phyloP scores from a whole-genome alignment of 2,797 vertebrate genomes.

The Sebastolobus alascanus region DNA sequence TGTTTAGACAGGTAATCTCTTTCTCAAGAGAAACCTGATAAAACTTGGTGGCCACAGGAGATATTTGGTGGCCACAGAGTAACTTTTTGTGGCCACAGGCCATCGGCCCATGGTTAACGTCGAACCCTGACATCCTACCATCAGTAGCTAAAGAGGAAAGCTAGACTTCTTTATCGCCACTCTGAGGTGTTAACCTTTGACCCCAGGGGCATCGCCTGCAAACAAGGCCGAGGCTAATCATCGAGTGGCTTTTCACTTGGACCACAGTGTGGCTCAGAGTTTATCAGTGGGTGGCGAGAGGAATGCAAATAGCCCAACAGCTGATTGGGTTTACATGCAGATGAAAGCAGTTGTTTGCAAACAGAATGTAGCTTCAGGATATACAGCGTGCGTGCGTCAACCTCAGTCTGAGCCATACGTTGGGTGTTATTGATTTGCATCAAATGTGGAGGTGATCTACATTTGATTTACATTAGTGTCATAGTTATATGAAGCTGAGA shows the following conservation, averaged over 20 bases:
- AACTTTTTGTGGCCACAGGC: no score
- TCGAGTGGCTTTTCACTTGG: slow-evolving; percentile 6
- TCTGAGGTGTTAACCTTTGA: slow-evolving; percentile 49
- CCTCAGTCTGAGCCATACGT: not conserved
- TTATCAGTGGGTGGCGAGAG: not conserved
- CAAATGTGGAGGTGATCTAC: slow-evolving; percentile 11
- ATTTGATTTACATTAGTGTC: slow-evolving; percentile 21
- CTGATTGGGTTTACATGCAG: not conserved
- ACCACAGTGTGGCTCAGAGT: not conserved
- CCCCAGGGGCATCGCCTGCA: slow-evolving; percentile 34
- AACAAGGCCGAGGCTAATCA: slow-evolving; percentile 30
- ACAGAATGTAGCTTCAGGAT: not conserved
- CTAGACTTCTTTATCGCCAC: slow-evolving; percentile 27
- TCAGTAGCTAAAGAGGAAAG: slow-evolving; percentile 23
- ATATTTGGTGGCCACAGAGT: no score
- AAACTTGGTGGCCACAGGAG: no score
- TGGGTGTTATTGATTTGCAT: slow-evolving; percentile 22
- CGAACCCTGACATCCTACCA: no score
- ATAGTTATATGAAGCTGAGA: not conserved
- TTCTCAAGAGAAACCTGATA: no score
- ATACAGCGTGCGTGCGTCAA: not conserved
- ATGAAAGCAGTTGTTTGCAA: not conserved
- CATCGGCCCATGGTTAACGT: no score
- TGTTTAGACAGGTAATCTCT: no score
- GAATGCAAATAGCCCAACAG: slow-evolving; percentile 26